Evolutionary conservation across 2,888 invertebrate genomes (phyloP).

Genomic region (Unio delphinus): DNA sequence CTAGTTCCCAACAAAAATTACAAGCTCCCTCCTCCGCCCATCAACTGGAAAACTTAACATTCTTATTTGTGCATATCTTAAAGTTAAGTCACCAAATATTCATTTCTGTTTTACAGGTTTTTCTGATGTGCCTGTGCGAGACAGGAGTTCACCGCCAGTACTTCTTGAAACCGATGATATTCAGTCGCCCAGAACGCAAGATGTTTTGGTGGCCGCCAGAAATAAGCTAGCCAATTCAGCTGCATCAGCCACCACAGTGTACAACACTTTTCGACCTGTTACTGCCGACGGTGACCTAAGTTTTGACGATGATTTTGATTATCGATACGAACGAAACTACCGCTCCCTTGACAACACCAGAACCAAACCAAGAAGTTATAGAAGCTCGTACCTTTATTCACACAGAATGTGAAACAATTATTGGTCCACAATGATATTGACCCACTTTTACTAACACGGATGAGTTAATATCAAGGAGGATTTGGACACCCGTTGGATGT

Average conservation of each 20-base stretch:
- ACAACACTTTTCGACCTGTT: constrained; percentile 38
- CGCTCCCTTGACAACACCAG: constrained; percentile 51
- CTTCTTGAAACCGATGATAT: constrained; percentile 1
- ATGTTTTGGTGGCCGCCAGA: constrained; percentile 48
- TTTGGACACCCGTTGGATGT: too few relatives aligned
- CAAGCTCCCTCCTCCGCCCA: background rate
- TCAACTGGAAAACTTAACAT: background rate
- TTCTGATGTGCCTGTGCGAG: constrained; percentile 35
- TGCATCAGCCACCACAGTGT: constrained; percentile 17
- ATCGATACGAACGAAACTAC: constrained; percentile 52
- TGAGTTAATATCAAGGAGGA: too few relatives aligned
- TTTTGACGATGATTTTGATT: constrained; percentile 55
- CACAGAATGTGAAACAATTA: constrained; percentile 23
- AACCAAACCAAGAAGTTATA: constrained; percentile 19
- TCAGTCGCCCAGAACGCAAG: constrained; percentile 26
- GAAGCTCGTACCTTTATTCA: constrained; percentile 29
- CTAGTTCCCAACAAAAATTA: background rate
- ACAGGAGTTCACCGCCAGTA: constrained; percentile 17
- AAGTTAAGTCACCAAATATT: too few relatives aligned
- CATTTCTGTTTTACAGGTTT: constrained; percentile 26
- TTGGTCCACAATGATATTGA: background rate
- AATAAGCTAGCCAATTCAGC: constrained; percentile 46
- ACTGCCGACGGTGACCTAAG: constrained; percentile 47
- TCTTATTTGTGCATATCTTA: background rate
- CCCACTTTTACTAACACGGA: too few relatives aligned